These are phyloP conservation scores for Oreohelix idahoensis DNA, from an alignment of 1,140 invertebrate species.

Conservation along the genomic window DNA sequence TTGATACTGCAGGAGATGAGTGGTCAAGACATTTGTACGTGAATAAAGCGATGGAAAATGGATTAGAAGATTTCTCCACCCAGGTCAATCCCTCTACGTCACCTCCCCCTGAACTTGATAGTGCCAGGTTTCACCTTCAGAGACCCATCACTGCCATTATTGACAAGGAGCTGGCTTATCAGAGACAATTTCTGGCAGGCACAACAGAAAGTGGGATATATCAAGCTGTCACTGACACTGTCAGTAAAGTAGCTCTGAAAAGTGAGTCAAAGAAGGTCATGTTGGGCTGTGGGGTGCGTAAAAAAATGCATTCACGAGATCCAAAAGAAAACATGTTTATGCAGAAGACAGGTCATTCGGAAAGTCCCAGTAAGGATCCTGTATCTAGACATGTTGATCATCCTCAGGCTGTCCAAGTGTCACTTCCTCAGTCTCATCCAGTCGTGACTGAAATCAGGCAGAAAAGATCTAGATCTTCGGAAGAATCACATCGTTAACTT, in stretches of 20 bases:
- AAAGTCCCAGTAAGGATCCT: too few species aligned
- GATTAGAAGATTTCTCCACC: background rate
- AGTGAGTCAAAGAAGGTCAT: background rate
- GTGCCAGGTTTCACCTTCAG: constrained; percentile 2
- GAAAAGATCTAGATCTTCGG: background rate
- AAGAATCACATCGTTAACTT: too few species aligned
- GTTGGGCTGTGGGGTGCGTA: background rate
- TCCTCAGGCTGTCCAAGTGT: background rate
- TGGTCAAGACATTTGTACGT: background rate
- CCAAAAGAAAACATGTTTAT: background rate
- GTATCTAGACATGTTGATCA: background rate
- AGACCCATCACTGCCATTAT: constrained; percentile 48
- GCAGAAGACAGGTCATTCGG: background rate
- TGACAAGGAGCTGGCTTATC: constrained; percentile 43
- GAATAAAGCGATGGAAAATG: background rate
- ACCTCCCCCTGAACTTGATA: background rate
- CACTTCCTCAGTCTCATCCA: background rate
- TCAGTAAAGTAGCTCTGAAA: background rate
- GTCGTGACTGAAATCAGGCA: background rate
- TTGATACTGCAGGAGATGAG: background rate
- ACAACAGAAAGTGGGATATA: background rate
- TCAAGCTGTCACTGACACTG: background rate
- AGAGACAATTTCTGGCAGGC: constrained; percentile 20
- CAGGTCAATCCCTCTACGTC: background rate
- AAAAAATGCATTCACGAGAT: background rate